Evolutionary conservation across 2,888 invertebrate genomes (phyloP).

Genomic region (Ametastegia equiseti): DNA sequence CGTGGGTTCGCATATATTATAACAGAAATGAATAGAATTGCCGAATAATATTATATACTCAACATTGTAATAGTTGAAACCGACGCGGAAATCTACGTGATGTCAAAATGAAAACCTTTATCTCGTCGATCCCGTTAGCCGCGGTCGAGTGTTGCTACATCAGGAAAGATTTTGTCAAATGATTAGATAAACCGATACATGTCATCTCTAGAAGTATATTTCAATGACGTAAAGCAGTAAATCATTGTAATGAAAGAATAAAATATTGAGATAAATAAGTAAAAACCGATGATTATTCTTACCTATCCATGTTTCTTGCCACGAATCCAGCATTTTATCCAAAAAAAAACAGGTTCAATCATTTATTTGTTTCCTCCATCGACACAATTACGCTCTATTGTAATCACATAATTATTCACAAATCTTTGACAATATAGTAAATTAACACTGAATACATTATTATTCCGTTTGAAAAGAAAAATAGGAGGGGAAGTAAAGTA

Average conservation of each 20-base stretch:
- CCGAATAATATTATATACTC: no score
- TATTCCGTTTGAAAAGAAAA: neutral
- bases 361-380: neutral
- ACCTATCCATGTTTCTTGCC: slow-evolving; percentile 44
- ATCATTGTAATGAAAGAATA: no score
- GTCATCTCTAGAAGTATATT: neutral
- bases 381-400: neutral
- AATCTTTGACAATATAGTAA: neutral
- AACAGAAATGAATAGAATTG: neutral
- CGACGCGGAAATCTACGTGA: neutral
- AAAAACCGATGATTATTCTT: neutral
- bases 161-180: neutral
- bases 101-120: neutral
- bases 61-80: neutral
- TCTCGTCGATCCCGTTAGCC: neutral
- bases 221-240: no score
- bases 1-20: neutral
- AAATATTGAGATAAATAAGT: no score
- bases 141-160: neutral
- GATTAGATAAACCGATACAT: neutral
- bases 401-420: slow-evolving; percentile 14
- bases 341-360: neutral
- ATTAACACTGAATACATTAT: neutral
- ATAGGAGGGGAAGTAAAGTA: neutral
- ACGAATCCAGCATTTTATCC: slow-evolving; percentile 41